These are phyloP conservation scores for Ennomos quercinarius DNA, from an alignment of 2,888 invertebrate genomes.

Conservation along the genomic window DNA sequence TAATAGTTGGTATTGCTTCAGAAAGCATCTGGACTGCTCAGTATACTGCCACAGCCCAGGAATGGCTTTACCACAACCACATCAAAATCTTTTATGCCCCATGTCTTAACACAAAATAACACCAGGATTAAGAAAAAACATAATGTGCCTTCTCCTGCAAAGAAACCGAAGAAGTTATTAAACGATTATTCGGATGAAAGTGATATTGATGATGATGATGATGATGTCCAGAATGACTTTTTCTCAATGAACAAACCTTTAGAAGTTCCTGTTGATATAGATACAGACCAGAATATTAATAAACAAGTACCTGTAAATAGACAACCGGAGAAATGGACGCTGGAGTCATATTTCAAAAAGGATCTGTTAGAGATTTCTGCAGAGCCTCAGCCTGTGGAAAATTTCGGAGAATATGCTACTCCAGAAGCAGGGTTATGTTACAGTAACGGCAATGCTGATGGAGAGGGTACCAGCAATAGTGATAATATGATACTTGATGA, in stretches of 20 bases:
- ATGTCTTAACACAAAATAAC: constrained; percentile 74
- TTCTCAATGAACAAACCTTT: constrained; percentile 82
- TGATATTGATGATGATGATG: constrained; percentile 81
- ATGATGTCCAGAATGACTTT: constrained; percentile 78
- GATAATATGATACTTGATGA: constrained; percentile 63
- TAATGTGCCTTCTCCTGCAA: constrained; percentile 49
- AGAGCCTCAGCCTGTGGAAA: constrained; percentile 36
- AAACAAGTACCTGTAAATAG: constrained; percentile 18
- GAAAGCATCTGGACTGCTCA: constrained; percentile 88
- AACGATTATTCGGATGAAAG: constrained; percentile 75
- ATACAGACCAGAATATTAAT: constrained; percentile 51
- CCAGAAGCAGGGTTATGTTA: constrained; percentile 46
- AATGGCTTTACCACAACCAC: constrained; percentile 65
- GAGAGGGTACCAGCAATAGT: constrained; percentile 45
- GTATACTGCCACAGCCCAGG: constrained; percentile 89
- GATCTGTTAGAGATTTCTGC: constrained; percentile 46
- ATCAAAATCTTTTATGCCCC: constrained; percentile 68
- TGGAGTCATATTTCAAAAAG: constrained; percentile 73
- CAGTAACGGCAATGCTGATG: constrained; percentile 39
- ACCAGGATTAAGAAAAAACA: constrained; percentile 54
- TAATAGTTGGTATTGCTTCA: constrained; percentile 52
- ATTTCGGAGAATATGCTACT: constrained; percentile 35
- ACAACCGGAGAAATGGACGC: constrained; percentile 49
- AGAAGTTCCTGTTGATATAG: constrained; percentile 70
- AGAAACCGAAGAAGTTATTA: constrained; percentile 51